Base-by-base conservation (phyloP, 2,113 vertebrate genomes). In the Cyphomyrus plagiostoma region DNA sequence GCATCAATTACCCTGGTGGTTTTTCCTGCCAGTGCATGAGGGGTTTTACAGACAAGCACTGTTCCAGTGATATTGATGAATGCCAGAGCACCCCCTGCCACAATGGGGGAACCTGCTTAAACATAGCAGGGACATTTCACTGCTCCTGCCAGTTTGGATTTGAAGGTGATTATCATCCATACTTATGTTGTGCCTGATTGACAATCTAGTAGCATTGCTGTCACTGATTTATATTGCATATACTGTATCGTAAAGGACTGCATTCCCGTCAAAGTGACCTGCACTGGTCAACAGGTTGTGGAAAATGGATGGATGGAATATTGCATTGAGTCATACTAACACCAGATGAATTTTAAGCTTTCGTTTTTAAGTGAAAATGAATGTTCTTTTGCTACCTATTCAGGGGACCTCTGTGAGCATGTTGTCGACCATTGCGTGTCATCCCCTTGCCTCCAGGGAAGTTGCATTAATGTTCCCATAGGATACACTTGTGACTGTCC, bases 401-500 rank as follows among this genome's bases (percentile, higher is more conserved):
- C 70, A 89, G 88, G 88, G 42, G 88, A 92, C 90, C 89, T 89
- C 62, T 96, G 96, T 91, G 94, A 95, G 88, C 85, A 82, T 13
- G 10, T 91, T 8, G 88, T 93, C 7, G 93, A 96, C 90, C 92
- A 96, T 90, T 96, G 95, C 88, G 88, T 88, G 50, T 95, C 94
- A 77, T 88, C 91, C 3, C 95, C 96, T 19, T 96, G 96, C 92
- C 88, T 92, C 53, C 90, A 93, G 56, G 95, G 96, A 35, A 93
- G 50, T 49, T 96, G 96, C 91, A 89, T 87, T 21, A 96, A 92
- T 90, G 91, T 90, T 89, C 93, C 91, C 53, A 92, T 85, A 48
- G 95, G 95, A 91, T 96, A 96, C 84, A 89, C 90, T 82, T 96
- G 96, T 87, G 89, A 92, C 2, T 96, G 96, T 91, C 94, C 94